phyloP scores from a whole-genome alignment of 2,797 vertebrate genomes.

The Amblyopsis hoosieri region DNA sequence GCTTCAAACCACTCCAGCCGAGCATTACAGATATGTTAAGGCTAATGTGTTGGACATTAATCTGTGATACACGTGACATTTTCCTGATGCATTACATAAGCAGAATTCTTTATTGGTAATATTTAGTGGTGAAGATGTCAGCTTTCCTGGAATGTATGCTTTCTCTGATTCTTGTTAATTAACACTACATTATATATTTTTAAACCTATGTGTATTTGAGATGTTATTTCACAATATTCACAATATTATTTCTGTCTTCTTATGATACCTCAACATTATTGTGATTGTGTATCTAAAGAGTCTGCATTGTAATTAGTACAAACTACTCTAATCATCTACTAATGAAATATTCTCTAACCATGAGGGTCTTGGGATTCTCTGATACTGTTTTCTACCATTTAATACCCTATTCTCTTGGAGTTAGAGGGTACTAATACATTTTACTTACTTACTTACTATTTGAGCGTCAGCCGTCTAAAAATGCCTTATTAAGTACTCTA shows the following conservation, averaged over 20 bases:
- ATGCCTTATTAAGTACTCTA: slow-evolving; percentile 7
- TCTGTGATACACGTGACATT: neutral
- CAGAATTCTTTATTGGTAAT: neutral
- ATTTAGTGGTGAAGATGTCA: neutral
- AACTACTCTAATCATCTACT: slow-evolving; percentile 5
- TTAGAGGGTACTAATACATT: slow-evolving; percentile 6
- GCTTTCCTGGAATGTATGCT: neutral
- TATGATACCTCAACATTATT: neutral
- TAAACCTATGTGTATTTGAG: neutral
- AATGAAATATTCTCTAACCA: slow-evolving; percentile 38
- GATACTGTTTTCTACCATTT: slow-evolving; percentile 1
- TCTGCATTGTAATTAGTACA: slow-evolving; percentile 22
- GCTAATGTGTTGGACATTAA: slow-evolving; percentile 2
- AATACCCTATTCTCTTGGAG: slow-evolving; percentile 4
- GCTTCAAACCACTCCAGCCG: no score
- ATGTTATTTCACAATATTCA: neutral
- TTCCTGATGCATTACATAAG: neutral
- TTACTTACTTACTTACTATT: neutral
- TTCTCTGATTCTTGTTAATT: neutral
- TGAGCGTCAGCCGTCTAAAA: slow-evolving; percentile 13
- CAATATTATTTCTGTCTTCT: slow-evolving; percentile 8
- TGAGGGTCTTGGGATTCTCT: slow-evolving; percentile 22
- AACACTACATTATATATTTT: slow-evolving; percentile 1
- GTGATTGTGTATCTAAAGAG: neutral
- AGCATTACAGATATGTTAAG: slow-evolving; percentile 2